A percentile compares a stretch with the other conserved stretches of the same genome.
Evolutionary conservation across 2,797 vertebrate genomes (phyloP).

Genomic region (Leuciscus waleckii): DNA sequence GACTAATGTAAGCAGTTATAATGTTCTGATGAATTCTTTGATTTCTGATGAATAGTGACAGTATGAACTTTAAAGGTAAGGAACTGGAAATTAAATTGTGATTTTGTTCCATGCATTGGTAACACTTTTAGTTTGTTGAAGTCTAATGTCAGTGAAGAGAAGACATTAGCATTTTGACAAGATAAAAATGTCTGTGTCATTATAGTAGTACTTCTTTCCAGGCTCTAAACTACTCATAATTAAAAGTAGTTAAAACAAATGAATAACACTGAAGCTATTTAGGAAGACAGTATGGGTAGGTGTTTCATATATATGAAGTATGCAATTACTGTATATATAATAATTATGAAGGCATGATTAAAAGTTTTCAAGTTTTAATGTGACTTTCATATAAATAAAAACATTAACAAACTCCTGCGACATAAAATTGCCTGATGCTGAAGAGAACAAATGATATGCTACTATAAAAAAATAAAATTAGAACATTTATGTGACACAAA

Average conservation of each 20-base stretch:
- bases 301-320: background rate
- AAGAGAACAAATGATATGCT: too few relatives aligned
- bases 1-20: slow-evolving; percentile 1
- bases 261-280: too few relatives aligned
- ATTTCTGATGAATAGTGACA: slow-evolving; percentile 8
- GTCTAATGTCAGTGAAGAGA: background rate
- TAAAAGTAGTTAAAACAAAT: background rate
- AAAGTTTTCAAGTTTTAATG: too few relatives aligned
- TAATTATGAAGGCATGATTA: too few relatives aligned
- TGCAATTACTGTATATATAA: too few relatives aligned
- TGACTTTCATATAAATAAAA: too few relatives aligned
- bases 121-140: background rate
- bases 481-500: too few relatives aligned
- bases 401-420: too few relatives aligned
- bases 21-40: background rate
- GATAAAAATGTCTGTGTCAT: background rate
- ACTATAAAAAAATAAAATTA: too few relatives aligned
- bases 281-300: background rate
- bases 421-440: too few relatives aligned
- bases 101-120: background rate
- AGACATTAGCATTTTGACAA: background rate
- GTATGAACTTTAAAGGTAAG: background rate
- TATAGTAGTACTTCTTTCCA: background rate
- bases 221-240: background rate
- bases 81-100: background rate